Evolutionary conservation across 1,140 invertebrate genomes (phyloP).

Genomic region (Pachyrhynchus sulphureomaculatus): DNA sequence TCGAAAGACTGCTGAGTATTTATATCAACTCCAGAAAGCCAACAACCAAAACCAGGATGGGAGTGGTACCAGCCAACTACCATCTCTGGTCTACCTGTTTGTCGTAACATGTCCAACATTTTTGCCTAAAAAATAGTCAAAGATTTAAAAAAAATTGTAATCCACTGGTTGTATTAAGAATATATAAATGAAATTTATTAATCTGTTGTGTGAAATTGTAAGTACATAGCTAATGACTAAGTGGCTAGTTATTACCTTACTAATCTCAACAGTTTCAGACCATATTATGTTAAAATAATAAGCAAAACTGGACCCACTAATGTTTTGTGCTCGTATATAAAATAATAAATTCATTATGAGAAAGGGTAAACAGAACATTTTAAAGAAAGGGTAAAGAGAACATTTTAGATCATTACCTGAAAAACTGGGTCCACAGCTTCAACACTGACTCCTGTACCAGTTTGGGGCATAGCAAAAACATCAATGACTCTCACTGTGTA

Average conservation of each 20-base stretch:
- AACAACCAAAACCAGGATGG: slow-evolving; percentile 99
- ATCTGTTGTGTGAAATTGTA: too few relatives aligned
- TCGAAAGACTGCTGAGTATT: slow-evolving; percentile 99
- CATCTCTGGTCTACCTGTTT: slow-evolving; percentile 99
- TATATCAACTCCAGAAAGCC: slow-evolving; percentile 99
- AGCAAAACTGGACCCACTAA: too few relatives aligned
- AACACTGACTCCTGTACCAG: slow-evolving; percentile 94
- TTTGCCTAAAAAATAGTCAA: slow-evolving; percentile 69
- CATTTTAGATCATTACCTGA: slow-evolving; percentile 57
- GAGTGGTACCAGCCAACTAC: slow-evolving; percentile 99
- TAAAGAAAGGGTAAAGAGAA: too few relatives aligned
- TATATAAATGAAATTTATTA: too few relatives aligned
- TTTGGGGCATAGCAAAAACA: slow-evolving; percentile 99
- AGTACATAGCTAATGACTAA: too few relatives aligned
- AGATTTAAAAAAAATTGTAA: slow-evolving; percentile 5
- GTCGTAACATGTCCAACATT: slow-evolving; percentile 99
- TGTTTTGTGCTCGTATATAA: too few relatives aligned
- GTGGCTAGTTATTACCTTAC: too few relatives aligned
- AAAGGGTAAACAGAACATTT: too few relatives aligned
- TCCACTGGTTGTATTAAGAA: too few relatives aligned
- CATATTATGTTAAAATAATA: neutral
- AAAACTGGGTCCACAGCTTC: slow-evolving; percentile 99
- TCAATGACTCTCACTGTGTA: slow-evolving; percentile 99
- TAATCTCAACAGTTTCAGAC: too few relatives aligned
- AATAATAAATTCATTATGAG: too few relatives aligned